A percentile compares a stretch with the other conserved stretches of the same genome.
Evolutionary conservation across 2,113 vertebrate genomes (phyloP).

Genomic region (Zootoca vivipara): DNA sequence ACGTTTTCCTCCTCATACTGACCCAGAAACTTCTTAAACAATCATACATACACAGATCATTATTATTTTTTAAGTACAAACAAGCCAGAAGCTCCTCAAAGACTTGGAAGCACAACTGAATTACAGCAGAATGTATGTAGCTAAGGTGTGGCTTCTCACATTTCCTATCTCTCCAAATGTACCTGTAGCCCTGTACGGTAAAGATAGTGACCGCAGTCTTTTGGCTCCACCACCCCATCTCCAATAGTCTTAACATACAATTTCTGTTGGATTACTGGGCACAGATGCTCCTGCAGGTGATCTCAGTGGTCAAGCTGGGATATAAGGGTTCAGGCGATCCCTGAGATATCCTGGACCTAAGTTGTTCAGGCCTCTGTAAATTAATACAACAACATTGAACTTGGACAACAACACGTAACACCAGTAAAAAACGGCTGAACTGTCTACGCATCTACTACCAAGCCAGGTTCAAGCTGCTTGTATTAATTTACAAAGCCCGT

Average conservation of each 20-base stretch:
- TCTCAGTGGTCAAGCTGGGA: too few species aligned
- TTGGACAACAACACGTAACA: too few species aligned
- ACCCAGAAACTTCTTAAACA: background rate
- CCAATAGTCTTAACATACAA: background rate
- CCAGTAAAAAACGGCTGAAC: too few species aligned
- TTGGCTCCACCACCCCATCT: background rate
- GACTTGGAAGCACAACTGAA: background rate
- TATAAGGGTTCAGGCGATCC: too few species aligned
- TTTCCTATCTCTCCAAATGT: background rate
- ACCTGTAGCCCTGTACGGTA: background rate
- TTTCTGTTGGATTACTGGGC: too few species aligned
- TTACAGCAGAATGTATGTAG: background rate
- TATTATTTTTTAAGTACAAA: background rate
- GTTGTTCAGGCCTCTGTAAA: too few species aligned
- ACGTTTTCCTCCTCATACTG: background rate
- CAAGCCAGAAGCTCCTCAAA: background rate
- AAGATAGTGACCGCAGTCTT: background rate
- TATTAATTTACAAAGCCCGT: too few species aligned
- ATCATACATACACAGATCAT: background rate
- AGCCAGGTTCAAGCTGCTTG: too few species aligned
- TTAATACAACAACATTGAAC: too few species aligned
- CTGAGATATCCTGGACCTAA: too few species aligned
- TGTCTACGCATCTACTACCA: too few species aligned
- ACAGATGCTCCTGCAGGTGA: too few species aligned
- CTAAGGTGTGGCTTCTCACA: background rate